phyloP scores from a whole-genome alignment of 2,113 vertebrate genomes.

The Camelus dromedarius region DNA sequence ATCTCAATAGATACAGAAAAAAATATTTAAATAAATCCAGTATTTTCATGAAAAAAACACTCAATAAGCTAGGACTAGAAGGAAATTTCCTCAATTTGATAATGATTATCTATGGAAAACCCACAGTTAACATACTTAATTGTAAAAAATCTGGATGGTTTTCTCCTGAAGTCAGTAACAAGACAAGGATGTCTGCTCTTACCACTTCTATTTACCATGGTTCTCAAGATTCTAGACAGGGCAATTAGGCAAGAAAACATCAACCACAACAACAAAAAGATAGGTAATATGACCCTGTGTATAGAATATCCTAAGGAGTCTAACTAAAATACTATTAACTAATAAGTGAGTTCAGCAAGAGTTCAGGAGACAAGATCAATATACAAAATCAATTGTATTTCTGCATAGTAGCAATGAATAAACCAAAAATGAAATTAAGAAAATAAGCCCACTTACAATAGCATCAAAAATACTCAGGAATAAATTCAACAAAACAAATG shows the following conservation, averaged over 20 bases:
- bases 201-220: background rate
- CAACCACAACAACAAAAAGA: background rate
- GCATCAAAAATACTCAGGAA: background rate
- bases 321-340: background rate
- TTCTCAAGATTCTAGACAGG: background rate
- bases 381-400: background rate
- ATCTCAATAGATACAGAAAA: background rate
- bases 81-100: background rate
- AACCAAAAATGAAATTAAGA: constrained; percentile 29
- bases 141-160: background rate
- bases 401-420: background rate
- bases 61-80: background rate
- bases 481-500: background rate
- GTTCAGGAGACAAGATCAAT: background rate
- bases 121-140: background rate
- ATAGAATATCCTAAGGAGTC: background rate
- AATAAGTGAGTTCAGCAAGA: background rate
- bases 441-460: background rate
- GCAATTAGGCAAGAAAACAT: background rate
- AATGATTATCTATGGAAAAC: background rate
- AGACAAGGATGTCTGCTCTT: background rate
- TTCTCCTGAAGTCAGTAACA: background rate
- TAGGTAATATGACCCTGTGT: background rate
- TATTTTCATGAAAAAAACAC: background rate
- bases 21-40: background rate